Conservation (phyloP, 2,113 vertebrate species). For the Bujurquina vittata region DNA sequence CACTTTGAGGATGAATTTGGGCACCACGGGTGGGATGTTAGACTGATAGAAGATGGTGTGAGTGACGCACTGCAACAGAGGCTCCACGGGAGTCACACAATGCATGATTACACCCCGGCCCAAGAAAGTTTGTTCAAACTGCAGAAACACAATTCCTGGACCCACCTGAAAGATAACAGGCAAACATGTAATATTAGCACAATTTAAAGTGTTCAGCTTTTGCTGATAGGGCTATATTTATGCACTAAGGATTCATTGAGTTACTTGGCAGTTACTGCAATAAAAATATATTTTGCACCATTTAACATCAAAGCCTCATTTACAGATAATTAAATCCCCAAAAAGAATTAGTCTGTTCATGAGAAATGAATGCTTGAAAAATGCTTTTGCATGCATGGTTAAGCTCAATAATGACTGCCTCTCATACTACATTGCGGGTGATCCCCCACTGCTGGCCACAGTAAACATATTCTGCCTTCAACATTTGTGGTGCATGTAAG, state of each 20-base stretch:
- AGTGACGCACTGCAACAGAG: slow-evolving; percentile 83
- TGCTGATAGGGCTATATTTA: not conserved
- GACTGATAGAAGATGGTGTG: slow-evolving; percentile 86
- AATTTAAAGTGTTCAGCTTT: not conserved
- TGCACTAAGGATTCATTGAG: not conserved
- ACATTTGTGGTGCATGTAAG: not conserved
- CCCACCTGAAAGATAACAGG: slow-evolving; percentile 77
- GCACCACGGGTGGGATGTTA: slow-evolving; percentile 75
- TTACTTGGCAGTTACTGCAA: not conserved
- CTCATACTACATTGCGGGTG: not conserved
- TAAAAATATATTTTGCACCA: not conserved
- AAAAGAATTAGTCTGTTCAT: not conserved
- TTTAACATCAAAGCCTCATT: not conserved
- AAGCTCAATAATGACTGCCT: not conserved
- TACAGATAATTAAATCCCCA: not conserved
- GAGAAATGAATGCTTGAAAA: slow-evolving; percentile 11
- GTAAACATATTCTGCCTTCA: not conserved
- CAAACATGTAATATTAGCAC: not conserved
- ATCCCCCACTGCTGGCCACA: not conserved
- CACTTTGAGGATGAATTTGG: slow-evolving; percentile 84
- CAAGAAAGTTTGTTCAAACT: slow-evolving; percentile 80
- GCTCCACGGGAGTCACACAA: slow-evolving; percentile 84
- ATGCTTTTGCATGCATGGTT: not conserved
- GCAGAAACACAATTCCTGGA: slow-evolving; percentile 83
- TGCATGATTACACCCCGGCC: slow-evolving; percentile 84